These are phyloP conservation scores for Tenebrio molitor DNA, from an alignment of 1,140 invertebrate species.

Conservation along the genomic window DNA sequence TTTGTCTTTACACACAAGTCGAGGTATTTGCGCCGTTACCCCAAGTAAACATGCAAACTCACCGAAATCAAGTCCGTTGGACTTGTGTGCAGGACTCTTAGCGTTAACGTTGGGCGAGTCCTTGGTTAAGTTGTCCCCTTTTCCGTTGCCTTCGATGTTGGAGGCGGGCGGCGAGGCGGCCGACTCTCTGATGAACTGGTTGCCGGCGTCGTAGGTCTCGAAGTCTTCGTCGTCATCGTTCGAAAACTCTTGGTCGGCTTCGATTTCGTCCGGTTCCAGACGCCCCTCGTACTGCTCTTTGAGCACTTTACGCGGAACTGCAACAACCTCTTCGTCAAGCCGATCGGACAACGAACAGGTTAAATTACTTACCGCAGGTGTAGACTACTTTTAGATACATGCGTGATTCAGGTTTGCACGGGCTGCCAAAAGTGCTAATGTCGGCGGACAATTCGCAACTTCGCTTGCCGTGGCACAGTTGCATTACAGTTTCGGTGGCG, in stretches of 20 bases:
- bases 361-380: slow-evolving; percentile 86
- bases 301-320: slow-evolving; percentile 87
- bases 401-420: slow-evolving; percentile 84
- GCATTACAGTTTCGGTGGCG: slow-evolving; percentile 90
- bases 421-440: slow-evolving; percentile 87
- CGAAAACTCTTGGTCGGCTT: slow-evolving; percentile 64
- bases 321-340: slow-evolving; percentile 19
- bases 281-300: slow-evolving; percentile 82
- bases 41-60: slow-evolving; percentile 48
- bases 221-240: slow-evolving; percentile 66
- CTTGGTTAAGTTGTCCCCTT: slow-evolving; percentile 59
- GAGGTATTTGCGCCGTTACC: slow-evolving; percentile 38
- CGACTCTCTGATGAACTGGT: slow-evolving; percentile 65
- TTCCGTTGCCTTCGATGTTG: slow-evolving; percentile 52
- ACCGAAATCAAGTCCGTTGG: slow-evolving; percentile 57
- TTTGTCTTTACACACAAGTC: slow-evolving; percentile 41
- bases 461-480: slow-evolving; percentile 89
- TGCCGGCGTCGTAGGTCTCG: slow-evolving; percentile 67
- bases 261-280: slow-evolving; percentile 79
- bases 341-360: neutral
- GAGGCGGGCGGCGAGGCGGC: slow-evolving; percentile 62
- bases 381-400: slow-evolving; percentile 94
- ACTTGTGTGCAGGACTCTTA: slow-evolving; percentile 52
- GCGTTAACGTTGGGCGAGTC: slow-evolving; percentile 47
- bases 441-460: slow-evolving; percentile 86